These are phyloP conservation scores for Pardosa pseudoannulata DNA, from an alignment of 2,888 invertebrate species.

Conservation along the genomic window DNA sequence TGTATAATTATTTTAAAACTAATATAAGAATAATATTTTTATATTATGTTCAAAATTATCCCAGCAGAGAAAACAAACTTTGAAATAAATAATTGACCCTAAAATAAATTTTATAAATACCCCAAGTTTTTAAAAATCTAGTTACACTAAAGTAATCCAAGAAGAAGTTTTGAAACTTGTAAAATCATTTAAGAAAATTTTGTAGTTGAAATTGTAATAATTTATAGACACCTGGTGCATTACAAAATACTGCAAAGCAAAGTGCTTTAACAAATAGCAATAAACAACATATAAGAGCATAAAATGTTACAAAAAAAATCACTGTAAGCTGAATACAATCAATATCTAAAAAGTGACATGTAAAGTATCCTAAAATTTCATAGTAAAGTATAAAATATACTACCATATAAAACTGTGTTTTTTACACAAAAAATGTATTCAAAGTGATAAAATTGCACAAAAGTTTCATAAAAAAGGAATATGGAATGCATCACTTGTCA, in stretches of 20 bases:
- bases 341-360: conserved; percentile 53
- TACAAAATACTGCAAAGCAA: neutral
- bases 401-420: conserved; percentile 54
- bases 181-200: neutral
- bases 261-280: conserved; percentile 30
- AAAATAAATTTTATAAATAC: too few species aligned
- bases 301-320: conserved; percentile 44
- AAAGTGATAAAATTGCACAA: conserved; percentile 42
- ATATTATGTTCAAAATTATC: too few species aligned
- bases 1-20: too few species aligned
- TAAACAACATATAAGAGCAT: conserved; percentile 33
- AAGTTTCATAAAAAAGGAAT: conserved; percentile 48
- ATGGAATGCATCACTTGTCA: conserved; percentile 38
- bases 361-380: conserved; percentile 63
- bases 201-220: neutral
- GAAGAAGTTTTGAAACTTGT: neutral
- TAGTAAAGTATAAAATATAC: conserved; percentile 63
- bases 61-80: too few species aligned
- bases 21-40: too few species aligned
- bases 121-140: neutral
- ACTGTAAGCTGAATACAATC: conserved; percentile 50
- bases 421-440: conserved; percentile 37
- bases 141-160: neutral
- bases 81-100: too few species aligned
- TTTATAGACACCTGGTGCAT: neutral